Evolutionary conservation across 1,140 invertebrate species (phyloP).

Genomic region (Hormaphis cornu): DNA sequence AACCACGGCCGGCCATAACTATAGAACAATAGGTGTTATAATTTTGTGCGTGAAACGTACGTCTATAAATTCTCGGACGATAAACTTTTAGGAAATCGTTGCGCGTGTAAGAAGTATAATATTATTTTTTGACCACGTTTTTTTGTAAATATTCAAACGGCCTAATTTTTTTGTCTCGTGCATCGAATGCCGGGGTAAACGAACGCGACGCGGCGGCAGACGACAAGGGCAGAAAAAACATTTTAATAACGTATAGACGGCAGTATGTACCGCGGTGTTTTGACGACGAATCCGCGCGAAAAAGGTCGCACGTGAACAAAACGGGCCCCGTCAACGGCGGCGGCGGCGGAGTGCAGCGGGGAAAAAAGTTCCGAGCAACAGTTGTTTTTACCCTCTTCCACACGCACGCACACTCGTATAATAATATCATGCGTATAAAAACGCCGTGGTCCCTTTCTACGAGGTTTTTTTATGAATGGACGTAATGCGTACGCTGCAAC

Average conservation of each 20-base stretch:
- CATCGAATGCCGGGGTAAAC: too few relatives aligned
- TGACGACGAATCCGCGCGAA: constrained; percentile 21
- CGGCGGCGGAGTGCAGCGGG: background rate
- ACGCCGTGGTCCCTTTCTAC: constrained; percentile 13
- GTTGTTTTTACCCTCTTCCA: constrained; percentile 31
- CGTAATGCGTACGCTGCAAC: background rate
- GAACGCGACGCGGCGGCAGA: background rate
- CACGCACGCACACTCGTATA: constrained; percentile 4
- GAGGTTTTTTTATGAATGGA: constrained; percentile 29
- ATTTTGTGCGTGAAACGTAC: too few relatives aligned
- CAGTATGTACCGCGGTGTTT: background rate
- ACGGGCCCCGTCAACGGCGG: background rate
- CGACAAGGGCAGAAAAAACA: background rate
- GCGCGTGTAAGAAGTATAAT: too few relatives aligned
- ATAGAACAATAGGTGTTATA: too few relatives aligned
- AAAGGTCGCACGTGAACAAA: constrained; percentile 30
- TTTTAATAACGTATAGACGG: background rate
- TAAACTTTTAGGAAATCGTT: too few relatives aligned
- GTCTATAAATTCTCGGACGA: too few relatives aligned
- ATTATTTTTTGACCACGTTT: too few relatives aligned
- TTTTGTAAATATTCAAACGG: too few relatives aligned
- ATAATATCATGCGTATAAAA: too few relatives aligned
- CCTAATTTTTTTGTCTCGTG: too few relatives aligned
- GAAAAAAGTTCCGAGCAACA: constrained; percentile 30
- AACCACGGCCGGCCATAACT: too few relatives aligned